phyloP scores from a whole-genome alignment of 2,888 invertebrate genomes.

The Brachylomia viminalis region DNA sequence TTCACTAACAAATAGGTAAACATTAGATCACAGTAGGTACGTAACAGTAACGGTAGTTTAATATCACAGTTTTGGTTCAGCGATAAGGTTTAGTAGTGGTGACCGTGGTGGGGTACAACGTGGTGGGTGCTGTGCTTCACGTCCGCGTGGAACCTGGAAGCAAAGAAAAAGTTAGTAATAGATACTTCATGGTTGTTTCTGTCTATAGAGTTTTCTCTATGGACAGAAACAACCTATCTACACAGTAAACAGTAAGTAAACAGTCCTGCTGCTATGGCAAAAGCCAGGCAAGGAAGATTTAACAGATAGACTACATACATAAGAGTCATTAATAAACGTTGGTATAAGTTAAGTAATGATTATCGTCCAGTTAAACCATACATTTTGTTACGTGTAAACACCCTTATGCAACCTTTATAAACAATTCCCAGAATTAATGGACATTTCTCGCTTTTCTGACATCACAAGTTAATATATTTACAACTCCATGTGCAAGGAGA shows the following conservation, averaged over 20 bases:
- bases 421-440: not conserved
- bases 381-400: not conserved
- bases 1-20: constrained; percentile 49
- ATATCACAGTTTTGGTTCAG: constrained; percentile 53
- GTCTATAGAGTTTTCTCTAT: too few relatives aligned
- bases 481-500: not conserved
- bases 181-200: not conserved
- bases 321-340: not conserved
- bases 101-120: constrained; percentile 78
- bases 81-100: constrained; percentile 65
- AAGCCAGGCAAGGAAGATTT: not conserved
- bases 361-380: not conserved
- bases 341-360: not conserved
- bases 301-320: not conserved
- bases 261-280: too few relatives aligned
- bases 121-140: constrained; percentile 86
- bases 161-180: constrained; percentile 2
- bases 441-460: not conserved
- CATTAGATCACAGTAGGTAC: constrained; percentile 54
- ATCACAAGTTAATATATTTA: not conserved
- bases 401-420: too few relatives aligned
- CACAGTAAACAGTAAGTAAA: too few relatives aligned
- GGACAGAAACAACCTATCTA: too few relatives aligned
- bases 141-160: constrained; percentile 85
- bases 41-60: constrained; percentile 35